Evolutionary conservation across 2,113 vertebrate species (phyloP).

Genomic region (Vireo altiloquus): DNA sequence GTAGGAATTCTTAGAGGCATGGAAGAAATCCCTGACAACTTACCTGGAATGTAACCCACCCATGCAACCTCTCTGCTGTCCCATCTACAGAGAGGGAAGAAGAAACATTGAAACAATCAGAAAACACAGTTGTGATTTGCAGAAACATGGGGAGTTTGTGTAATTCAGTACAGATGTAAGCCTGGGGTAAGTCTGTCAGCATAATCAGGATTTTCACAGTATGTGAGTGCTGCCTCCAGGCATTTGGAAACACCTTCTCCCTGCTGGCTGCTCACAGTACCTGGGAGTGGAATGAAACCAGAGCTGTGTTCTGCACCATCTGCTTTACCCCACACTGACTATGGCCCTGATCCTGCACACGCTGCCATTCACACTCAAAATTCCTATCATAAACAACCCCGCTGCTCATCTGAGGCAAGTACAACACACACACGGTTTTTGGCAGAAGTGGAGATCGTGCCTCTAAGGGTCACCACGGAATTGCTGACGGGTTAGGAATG

Average conservation of each 20-base stretch:
- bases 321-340: not conserved
- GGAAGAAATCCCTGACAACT: not conserved
- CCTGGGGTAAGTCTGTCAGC: not conserved
- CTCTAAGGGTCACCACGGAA: not conserved
- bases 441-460: not conserved
- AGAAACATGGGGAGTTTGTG: not conserved
- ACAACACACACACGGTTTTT: accelerated
- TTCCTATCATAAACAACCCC: not conserved
- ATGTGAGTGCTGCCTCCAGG: not conserved
- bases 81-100: not conserved
- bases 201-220: not conserved
- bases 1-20: not conserved
- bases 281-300: not conserved
- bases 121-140: not conserved
- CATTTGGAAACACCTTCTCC: conserved; percentile 15
- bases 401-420: not conserved
- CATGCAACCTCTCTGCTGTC: not conserved
- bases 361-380: not conserved
- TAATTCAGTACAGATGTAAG: not conserved
- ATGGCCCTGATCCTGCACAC: not conserved
- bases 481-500: accelerated
- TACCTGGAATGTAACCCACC: not conserved
- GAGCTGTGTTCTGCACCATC: not conserved
- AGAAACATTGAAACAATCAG: not conserved
- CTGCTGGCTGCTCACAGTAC: not conserved